A percentile compares a stretch with the other conserved stretches of the same genome.
These are phyloP conservation scores for Myotis vivesi DNA, from an alignment of 2,797 vertebrate genomes.

Conservation along the genomic window DNA sequence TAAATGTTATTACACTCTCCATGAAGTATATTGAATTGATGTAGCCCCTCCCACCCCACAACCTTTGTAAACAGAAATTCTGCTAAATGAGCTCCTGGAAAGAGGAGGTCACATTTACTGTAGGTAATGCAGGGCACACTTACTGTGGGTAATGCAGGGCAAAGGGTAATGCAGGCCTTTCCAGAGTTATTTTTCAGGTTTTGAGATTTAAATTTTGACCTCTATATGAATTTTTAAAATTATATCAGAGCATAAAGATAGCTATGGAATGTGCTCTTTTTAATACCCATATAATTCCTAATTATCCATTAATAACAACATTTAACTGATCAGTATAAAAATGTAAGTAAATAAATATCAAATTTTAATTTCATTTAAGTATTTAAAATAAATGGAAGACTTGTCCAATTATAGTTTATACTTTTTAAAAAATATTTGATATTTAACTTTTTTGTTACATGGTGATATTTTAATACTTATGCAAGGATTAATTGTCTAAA, in stretches of 20 bases:
- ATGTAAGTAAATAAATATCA: conserved; percentile 52
- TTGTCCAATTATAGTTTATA: conserved; percentile 52
- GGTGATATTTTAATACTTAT: conserved; percentile 45
- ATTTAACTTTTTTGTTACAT: conserved; percentile 46
- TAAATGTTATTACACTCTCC: conserved; percentile 32
- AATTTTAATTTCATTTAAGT: conserved; percentile 49
- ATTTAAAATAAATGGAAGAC: conserved; percentile 56
- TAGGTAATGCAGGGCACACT: not conserved
- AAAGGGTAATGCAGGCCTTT: not conserved
- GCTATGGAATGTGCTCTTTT: conserved; percentile 38
- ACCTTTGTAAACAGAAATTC: conserved; percentile 40
- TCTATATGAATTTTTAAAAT: conserved; percentile 26
- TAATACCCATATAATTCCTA: conserved; percentile 46
- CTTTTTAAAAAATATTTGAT: conserved; percentile 51
- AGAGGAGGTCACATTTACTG: not conserved
- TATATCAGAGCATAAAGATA: conserved; percentile 46
- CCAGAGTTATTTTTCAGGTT: conserved; percentile 45
- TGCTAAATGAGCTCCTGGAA: not conserved
- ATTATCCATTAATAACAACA: conserved; percentile 71
- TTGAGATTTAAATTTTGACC: conserved; percentile 51
- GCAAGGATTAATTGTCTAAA: conserved; percentile 48
- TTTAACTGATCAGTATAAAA: conserved; percentile 47
- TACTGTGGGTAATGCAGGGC: not conserved
- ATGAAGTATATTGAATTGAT: conserved; percentile 22
- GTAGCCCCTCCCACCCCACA: not conserved